Percentiles rank a stretch among this genome's conserved stretches.
These are phyloP conservation scores for Capricornis sumatraensis DNA, from an alignment of 2,113 vertebrate species.

Conservation along the genomic window DNA sequence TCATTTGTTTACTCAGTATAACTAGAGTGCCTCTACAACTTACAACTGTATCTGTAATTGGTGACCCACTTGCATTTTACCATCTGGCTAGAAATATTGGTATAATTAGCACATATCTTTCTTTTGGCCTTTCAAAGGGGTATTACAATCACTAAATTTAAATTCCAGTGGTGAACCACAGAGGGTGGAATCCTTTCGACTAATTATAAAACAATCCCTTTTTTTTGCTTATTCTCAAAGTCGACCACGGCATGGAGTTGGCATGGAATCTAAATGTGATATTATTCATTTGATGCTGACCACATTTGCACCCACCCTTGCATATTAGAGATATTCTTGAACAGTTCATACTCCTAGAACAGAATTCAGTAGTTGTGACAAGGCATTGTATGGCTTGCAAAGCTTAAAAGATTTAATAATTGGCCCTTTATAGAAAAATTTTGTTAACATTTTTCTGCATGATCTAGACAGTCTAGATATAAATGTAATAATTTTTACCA, in stretches of 20 bases:
- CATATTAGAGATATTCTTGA: background rate
- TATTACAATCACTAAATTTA: constrained; percentile 66
- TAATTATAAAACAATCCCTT: constrained; percentile 65
- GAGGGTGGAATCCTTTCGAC: constrained; percentile 47
- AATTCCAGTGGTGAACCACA: constrained; percentile 55
- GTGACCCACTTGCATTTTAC: constrained; percentile 33
- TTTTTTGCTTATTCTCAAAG: constrained; percentile 40
- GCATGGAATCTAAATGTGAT: background rate
- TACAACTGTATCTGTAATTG: background rate
- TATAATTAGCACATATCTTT: constrained; percentile 61
- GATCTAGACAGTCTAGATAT: background rate
- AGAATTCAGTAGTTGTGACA: background rate
- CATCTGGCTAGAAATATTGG: constrained; percentile 50
- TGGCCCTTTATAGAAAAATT: background rate
- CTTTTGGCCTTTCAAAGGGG: constrained; percentile 55
- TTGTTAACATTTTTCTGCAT: background rate
- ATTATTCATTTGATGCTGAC: background rate
- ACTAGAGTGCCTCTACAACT: background rate
- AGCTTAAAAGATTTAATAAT: background rate
- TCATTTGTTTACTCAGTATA: background rate
- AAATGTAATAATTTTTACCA: background rate
- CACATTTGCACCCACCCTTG: background rate
- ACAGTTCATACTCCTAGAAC: background rate
- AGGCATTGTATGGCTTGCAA: background rate
- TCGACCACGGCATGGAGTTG: background rate